A percentile compares a stretch with the other conserved stretches of the same genome.
Evolutionary conservation across 1,140 invertebrate genomes (phyloP).

Genomic region (Solenopsis fugax): DNA sequence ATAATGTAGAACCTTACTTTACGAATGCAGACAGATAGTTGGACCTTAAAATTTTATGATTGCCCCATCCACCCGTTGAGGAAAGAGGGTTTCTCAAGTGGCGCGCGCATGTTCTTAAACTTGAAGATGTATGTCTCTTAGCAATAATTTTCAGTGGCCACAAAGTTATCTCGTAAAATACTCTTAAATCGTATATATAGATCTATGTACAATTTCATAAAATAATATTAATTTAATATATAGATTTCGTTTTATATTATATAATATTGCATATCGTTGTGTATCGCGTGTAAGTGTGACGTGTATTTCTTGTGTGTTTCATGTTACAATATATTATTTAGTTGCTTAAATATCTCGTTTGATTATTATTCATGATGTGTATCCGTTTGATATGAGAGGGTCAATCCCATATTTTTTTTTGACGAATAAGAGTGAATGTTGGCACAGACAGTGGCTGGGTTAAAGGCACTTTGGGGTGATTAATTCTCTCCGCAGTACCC

Average conservation of each 20-base stretch:
- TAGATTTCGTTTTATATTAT: constrained; percentile 77
- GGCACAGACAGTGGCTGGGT: constrained; percentile 84
- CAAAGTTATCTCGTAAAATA: constrained; percentile 80
- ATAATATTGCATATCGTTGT: constrained; percentile 73
- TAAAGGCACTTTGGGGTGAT: constrained; percentile 85
- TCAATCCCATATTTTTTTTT: constrained; percentile 70
- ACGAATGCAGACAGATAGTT: constrained; percentile 68
- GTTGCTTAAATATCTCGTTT: constrained; percentile 80
- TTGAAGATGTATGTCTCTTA: constrained; percentile 67
- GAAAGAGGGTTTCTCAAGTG: neutral
- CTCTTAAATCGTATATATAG: constrained; percentile 76
- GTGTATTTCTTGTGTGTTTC: constrained; percentile 43
- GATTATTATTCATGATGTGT: constrained; percentile 78
- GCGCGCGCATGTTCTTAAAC: constrained; percentile 33
- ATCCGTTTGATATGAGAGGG: constrained; percentile 78
- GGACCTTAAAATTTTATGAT: constrained; percentile 63
- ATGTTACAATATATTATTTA: constrained; percentile 79
- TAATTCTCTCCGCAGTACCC: constrained; percentile 80
- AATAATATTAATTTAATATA: constrained; percentile 84
- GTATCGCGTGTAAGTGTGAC: neutral
- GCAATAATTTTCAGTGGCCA: constrained; percentile 71
- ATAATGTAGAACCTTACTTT: constrained; percentile 60
- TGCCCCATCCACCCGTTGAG: neutral
- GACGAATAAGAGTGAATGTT: constrained; percentile 78
- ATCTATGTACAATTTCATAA: constrained; percentile 84